Evolutionary conservation across 2,797 vertebrate genomes (phyloP).

Genomic region (Acanthiza pusilla): DNA sequence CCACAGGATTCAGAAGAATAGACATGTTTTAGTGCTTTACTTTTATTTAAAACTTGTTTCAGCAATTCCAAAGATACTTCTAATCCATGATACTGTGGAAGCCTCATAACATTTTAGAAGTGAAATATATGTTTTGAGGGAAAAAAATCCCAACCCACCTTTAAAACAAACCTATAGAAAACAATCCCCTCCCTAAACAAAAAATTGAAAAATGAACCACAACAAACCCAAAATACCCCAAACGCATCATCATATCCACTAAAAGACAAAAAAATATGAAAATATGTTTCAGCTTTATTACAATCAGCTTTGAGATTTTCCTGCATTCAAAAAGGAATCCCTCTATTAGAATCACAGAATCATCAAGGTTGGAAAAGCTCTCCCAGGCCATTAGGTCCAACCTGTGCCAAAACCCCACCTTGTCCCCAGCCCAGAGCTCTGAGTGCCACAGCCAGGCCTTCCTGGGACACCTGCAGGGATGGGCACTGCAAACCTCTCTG

Average conservation of each 20-base stretch:
- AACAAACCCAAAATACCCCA: not conserved
- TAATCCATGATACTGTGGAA: not conserved
- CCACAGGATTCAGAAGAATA: not conserved
- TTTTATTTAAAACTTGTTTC: not conserved
- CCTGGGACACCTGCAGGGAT: not conserved
- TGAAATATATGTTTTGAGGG: not conserved
- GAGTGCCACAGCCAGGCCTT: not conserved
- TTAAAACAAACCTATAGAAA: not conserved
- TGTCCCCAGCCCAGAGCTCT: not conserved
- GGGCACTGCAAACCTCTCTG: not conserved
- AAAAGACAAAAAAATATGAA: not conserved
- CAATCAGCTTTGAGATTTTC: not conserved
- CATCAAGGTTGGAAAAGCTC: accelerated
- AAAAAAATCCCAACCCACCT: not conserved
- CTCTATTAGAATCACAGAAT: not conserved
- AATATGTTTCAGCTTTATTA: not conserved
- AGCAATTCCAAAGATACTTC: not conserved
- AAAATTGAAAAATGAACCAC: not conserved
- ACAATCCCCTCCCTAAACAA: not conserved
- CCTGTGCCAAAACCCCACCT: accelerated
- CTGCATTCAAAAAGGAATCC: not conserved
- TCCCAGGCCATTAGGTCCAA: accelerated
- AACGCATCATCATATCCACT: not conserved
- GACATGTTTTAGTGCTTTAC: not conserved
- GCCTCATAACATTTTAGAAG: not conserved